Conservation (phyloP, 2,113 vertebrate species). For the Petromus typicus region DNA sequence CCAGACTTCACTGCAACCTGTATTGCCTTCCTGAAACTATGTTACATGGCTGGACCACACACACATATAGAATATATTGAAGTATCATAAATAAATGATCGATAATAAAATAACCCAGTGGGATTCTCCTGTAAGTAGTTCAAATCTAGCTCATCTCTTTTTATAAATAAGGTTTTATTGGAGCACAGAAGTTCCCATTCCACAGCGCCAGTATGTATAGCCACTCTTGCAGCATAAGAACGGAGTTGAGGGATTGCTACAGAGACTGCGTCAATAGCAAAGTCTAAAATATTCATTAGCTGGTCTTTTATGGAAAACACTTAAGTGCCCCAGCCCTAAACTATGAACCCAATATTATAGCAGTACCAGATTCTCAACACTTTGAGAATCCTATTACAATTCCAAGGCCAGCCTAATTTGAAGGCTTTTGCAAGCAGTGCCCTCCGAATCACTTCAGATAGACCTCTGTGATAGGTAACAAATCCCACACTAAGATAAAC, state of each 20-base stretch:
- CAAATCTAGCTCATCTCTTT: neutral
- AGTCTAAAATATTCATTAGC: neutral
- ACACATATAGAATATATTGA: neutral
- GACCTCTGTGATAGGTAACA: neutral
- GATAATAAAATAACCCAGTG: neutral
- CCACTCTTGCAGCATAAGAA: neutral
- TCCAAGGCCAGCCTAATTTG: neutral
- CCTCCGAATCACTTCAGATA: neutral
- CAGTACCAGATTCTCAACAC: neutral
- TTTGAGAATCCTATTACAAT: neutral
- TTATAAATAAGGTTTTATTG: neutral
- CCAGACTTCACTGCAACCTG: neutral
- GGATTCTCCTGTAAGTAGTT: neutral
- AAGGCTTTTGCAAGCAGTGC: neutral
- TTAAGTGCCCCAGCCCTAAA: neutral
- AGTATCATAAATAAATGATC: neutral
- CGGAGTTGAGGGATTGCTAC: neutral
- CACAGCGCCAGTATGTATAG: neutral
- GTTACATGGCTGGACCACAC: neutral
- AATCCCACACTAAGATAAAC: neutral
- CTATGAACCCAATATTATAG: neutral
- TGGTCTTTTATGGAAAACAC: neutral
- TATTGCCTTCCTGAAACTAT: neutral
- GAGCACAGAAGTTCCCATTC: neutral
- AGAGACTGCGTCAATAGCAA: neutral